Conservation (phyloP, 2,888 invertebrate genomes). For the Dynastes hyllus region DNA sequence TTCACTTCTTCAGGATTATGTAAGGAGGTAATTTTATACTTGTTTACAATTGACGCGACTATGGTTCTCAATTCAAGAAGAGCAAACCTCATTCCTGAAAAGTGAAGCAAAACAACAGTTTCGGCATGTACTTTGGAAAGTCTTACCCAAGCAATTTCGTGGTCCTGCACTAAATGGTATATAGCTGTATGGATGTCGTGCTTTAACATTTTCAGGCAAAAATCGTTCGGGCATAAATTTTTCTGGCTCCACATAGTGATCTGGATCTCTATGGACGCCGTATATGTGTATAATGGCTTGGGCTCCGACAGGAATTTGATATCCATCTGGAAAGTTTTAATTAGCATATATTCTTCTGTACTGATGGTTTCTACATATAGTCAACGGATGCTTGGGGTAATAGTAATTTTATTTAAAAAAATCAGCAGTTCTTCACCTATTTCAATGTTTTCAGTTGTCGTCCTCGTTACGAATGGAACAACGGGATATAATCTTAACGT, state of each 20-base stretch:
- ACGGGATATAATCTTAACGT: constrained; percentile 41
- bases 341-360: too few relatives aligned
- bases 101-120: background rate
- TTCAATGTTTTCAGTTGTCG: constrained; percentile 29
- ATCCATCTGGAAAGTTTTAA: constrained; percentile 53
- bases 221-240: constrained; percentile 47
- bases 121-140: background rate
- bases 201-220: constrained; percentile 38
- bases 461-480: constrained; percentile 37
- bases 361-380: too few relatives aligned
- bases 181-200: constrained; percentile 44
- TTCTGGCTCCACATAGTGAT: constrained; percentile 33
- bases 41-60: constrained; percentile 58
- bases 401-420: background rate
- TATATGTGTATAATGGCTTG: constrained; percentile 38
- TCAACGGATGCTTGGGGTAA: too few relatives aligned
- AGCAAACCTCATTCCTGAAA: constrained; percentile 61
- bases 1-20: constrained; percentile 57
- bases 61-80: constrained; percentile 60
- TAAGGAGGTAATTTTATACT: constrained; percentile 57
- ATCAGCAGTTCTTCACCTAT: constrained; percentile 28
- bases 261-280: constrained; percentile 37
- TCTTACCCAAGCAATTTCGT: constrained; percentile 48
- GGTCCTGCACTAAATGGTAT: constrained; percentile 50
- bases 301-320: constrained; percentile 33